Base-by-base conservation (phyloP, 2,888 invertebrate genomes). In the Drosophila stalkeri region DNA sequence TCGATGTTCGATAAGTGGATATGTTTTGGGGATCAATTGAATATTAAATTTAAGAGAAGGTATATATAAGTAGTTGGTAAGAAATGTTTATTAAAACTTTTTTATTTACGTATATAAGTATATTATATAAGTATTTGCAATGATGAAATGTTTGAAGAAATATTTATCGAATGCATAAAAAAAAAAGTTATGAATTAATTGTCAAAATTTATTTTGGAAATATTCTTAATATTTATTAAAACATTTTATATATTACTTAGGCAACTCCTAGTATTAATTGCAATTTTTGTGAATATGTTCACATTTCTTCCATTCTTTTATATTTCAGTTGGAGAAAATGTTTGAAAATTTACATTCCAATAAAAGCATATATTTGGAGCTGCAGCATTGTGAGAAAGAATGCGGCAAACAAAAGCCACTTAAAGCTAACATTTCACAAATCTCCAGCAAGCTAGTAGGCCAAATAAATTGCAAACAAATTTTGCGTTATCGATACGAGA, bases 381-480 rank as follows among this genome's bases (percentile, higher is more conserved):
- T 79, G 79, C 62, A 69, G 49, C 37, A 59, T 35, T 52, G 56
- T 7, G 37, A 39, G 23, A n/a, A 61, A 31, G 61, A 68, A 74
- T 77, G 79, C 46, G 39, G 69, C 62, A 52, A 49, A 20, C 43
- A 23, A 57, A 86, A 78, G 74, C 79, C 69, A 64, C 61, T 72
- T 72, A 41, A 75, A 72, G 72, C 51, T 54, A 43, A 55, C 80
- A 74, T 57, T 23, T 33, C 33, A 54, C 51, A 44, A 77, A 74
- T 77, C 81, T 59, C 64, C 52, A 69, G 63, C 41, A 46, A 39
- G 43, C 55, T 27, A 64, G 61, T 65, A 54, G 61, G 67, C 67
- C 75, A 80, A 71, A 79, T 77, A 84, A 85, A 77, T 74, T 76
- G 65, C 67, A 75, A 75, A 65, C 88, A 80, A 76, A 86, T 83